A percentile compares a stretch with the other conserved stretches of the same genome.
Evolutionary conservation across 1,140 invertebrate genomes (phyloP).

Genomic region (Glossosoma conforme): DNA sequence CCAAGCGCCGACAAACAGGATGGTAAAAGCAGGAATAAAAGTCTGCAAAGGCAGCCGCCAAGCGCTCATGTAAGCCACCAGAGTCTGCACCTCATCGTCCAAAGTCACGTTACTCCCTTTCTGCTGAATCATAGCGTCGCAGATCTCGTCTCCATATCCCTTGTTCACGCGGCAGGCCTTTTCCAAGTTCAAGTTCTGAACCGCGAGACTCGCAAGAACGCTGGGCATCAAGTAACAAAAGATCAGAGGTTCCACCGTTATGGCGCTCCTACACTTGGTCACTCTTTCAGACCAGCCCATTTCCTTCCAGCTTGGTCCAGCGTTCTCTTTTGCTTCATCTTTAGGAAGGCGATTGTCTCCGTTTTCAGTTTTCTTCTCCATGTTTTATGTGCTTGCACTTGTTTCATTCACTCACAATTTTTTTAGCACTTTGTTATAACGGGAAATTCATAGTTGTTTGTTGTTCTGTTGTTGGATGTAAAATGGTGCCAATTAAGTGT

Average conservation of each 20-base stretch:
- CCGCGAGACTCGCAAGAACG: constrained; percentile 61
- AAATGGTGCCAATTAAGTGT: no score
- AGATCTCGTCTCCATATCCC: constrained; percentile 56
- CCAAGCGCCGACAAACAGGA: constrained; percentile 48
- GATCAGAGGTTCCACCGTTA: constrained; percentile 67
- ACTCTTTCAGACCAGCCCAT: no score
- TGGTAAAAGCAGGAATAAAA: constrained; percentile 40
- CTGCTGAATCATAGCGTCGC: constrained; percentile 56
- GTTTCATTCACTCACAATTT: no score
- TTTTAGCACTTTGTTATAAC: no score
- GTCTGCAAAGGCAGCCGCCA: constrained; percentile 39
- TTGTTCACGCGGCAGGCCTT: constrained; percentile 72
- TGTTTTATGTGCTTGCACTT: no score
- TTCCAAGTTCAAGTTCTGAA: constrained; percentile 68
- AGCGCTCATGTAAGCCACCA: constrained; percentile 37
- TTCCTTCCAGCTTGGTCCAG: no score
- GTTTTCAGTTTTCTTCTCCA: no score
- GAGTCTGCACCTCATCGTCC: constrained; percentile 34
- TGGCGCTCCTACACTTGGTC: constrained; percentile 46
- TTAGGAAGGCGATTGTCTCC: no score
- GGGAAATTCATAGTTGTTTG: no score
- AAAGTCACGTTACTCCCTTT: constrained; percentile 55
- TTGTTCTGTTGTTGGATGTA: no score
- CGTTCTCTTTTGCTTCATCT: no score
- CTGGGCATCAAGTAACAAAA: constrained; percentile 66